Conservation (phyloP, 2,797 vertebrate genomes). For the Sardinella longiceps region DNA sequence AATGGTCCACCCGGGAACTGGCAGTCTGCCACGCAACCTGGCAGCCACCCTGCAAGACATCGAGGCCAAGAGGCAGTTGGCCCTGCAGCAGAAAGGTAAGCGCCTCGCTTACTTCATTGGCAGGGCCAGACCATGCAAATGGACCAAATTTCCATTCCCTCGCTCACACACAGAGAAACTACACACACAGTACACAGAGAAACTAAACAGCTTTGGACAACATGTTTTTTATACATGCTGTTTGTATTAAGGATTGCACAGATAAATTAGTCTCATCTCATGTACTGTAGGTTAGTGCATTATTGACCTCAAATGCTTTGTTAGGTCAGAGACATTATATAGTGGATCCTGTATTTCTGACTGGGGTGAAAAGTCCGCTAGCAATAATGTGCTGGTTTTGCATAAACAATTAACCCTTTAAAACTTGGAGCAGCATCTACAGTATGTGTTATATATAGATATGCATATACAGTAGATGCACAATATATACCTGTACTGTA, state of each 20-base stretch:
- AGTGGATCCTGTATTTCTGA: not conserved
- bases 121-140: not conserved
- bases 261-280: not conserved
- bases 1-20: slow-evolving; percentile 74
- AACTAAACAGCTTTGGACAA: not conserved
- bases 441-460: no score
- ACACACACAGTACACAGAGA: no score
- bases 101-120: not conserved
- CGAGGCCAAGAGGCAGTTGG: slow-evolving; percentile 90
- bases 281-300: not conserved
- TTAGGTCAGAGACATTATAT: not conserved
- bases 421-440: no score
- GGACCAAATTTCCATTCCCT: not conserved
- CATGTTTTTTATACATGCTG: no score
- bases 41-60: slow-evolving; percentile 92
- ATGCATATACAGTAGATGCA: no score
- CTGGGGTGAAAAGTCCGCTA: not conserved
- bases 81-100: slow-evolving; percentile 95
- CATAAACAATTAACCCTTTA: not conserved
- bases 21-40: slow-evolving; percentile 90
- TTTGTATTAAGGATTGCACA: not conserved
- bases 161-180: not conserved
- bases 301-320: not conserved
- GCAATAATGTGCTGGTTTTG: not conserved
- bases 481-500: no score